phyloP scores from a whole-genome alignment of 2,888 invertebrate genomes.

The Chloroclystis v-ata region DNA sequence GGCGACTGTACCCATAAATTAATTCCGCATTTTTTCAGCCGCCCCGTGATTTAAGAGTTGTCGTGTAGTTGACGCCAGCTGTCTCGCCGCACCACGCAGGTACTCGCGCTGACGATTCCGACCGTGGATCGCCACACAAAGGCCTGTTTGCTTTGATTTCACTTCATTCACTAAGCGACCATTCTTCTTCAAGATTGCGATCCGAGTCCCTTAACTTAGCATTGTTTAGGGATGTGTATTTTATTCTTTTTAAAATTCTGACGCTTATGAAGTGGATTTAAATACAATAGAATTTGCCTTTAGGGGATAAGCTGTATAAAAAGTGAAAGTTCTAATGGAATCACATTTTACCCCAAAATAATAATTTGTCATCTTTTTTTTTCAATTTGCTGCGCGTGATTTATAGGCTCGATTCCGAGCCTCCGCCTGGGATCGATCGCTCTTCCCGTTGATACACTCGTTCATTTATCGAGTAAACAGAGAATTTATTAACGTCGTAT shows the following conservation, averaged over 20 bases:
- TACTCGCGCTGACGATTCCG: slow-evolving; percentile 17
- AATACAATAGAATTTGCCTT: too few relatives aligned
- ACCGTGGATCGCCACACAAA: slow-evolving; percentile 47
- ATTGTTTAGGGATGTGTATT: neutral
- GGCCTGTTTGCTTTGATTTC: slow-evolving; percentile 61
- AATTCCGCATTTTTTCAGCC: slow-evolving; percentile 49
- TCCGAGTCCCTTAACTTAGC: slow-evolving; percentile 27
- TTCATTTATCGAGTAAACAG: slow-evolving; percentile 72
- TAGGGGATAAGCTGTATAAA: too few relatives aligned
- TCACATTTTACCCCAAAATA: neutral
- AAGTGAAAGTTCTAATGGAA: neutral
- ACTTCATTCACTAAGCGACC: slow-evolving; percentile 32
- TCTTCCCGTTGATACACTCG: slow-evolving; percentile 53
- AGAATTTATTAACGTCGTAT: slow-evolving; percentile 76
- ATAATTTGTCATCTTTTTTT: slow-evolving; percentile 1
- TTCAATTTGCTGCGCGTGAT: slow-evolving; percentile 10
- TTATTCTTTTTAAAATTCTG: too few relatives aligned
- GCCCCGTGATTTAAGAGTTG: slow-evolving; percentile 59
- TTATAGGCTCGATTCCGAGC: slow-evolving; percentile 31
- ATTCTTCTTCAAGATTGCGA: slow-evolving; percentile 47
- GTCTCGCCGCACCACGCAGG: slow-evolving; percentile 38
- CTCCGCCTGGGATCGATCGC: slow-evolving; percentile 45
- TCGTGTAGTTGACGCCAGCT: slow-evolving; percentile 73
- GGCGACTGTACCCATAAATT: neutral
- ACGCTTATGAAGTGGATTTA: too few relatives aligned